phyloP scores from a whole-genome alignment of 1,140 invertebrate genomes.

The Diachasmimorpha longicaudata region DNA sequence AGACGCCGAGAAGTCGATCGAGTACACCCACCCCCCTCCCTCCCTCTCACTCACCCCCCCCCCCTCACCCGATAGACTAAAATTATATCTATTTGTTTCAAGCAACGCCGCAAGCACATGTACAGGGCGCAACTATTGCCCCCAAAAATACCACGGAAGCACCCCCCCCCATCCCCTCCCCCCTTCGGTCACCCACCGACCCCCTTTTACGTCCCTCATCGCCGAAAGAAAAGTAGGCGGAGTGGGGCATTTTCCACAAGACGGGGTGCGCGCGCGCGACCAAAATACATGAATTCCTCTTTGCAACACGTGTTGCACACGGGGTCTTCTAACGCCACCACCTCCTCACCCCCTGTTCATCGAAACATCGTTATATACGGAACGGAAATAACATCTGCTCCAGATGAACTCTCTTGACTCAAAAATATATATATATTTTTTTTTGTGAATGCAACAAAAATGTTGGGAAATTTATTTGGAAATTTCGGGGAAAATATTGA shows the following conservation, averaged over 20 bases:
- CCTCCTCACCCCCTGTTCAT: background rate
- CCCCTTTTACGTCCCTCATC: too few species aligned
- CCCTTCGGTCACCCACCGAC: too few species aligned
- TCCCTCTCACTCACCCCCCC: too few species aligned
- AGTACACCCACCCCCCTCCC: background rate
- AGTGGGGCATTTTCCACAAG: background rate
- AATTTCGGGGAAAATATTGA: background rate
- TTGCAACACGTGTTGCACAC: constrained; percentile 35
- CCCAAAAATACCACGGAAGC: background rate
- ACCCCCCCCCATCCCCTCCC: background rate
- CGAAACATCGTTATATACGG: constrained; percentile 24
- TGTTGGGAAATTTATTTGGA: background rate
- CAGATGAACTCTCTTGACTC: constrained; percentile 10
- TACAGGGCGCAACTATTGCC: background rate
- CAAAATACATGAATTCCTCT: constrained; percentile 33
- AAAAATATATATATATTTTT: background rate
- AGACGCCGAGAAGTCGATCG: background rate
- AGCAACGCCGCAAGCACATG: background rate
- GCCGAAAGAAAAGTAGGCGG: background rate
- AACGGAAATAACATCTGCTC: constrained; percentile 37
- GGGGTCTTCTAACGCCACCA: constrained; percentile 16
- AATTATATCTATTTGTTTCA: background rate
- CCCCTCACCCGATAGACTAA: background rate
- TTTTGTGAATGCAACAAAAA: background rate
- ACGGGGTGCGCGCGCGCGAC: constrained; percentile 19